phyloP scores from a whole-genome alignment of 2,888 invertebrate genomes.

The Coelogynopora nodosa region DNA sequence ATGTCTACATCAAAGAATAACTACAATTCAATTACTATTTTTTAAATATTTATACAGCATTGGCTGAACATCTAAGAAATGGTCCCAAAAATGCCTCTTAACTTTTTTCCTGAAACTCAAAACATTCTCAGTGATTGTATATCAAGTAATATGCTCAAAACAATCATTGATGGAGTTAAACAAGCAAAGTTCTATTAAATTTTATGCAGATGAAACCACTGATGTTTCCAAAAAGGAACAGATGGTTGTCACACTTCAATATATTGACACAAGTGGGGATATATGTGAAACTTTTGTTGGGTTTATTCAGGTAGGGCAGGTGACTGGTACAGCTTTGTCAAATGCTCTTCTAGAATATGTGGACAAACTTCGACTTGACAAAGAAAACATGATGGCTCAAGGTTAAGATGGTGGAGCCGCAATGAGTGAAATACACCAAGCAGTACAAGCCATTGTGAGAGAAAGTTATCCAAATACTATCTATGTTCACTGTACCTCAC shows the following conservation, averaged over 20 bases:
- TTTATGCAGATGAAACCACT: neutral
- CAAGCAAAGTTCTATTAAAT: neutral
- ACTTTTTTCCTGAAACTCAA: too few species aligned
- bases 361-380: neutral
- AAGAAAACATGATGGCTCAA: conserved; percentile 6
- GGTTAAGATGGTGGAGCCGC: neutral
- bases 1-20: neutral
- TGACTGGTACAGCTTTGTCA: neutral
- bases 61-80: too few species aligned
- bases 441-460: neutral
- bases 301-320: neutral
- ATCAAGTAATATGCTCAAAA: too few species aligned
- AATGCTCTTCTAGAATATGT: neutral
- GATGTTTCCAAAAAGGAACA: neutral
- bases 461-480: neutral
- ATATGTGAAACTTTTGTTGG: neutral
- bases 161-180: too few species aligned
- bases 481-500: neutral
- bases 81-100: too few species aligned
- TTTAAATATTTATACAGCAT: too few species aligned
- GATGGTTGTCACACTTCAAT: neutral
- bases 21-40: too few species aligned
- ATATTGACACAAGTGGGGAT: neutral
- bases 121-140: too few species aligned
- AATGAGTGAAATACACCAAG: neutral